Conservation (phyloP, 2,888 invertebrate genomes). For the Alsophila aescularia region DNA sequence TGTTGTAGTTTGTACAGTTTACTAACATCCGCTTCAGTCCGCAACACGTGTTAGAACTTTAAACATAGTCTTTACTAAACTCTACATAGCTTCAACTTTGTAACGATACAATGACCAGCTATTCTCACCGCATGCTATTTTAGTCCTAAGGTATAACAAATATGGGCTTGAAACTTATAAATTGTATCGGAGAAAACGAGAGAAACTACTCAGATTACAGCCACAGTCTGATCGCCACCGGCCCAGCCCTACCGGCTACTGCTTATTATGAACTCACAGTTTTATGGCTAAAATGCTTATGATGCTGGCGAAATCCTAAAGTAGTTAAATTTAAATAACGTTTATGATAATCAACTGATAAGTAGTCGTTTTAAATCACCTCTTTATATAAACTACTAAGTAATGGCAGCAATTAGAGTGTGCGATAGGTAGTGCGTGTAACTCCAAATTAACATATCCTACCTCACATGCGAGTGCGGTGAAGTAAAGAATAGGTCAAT, state of each 20-base stretch:
- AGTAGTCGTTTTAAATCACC: slow-evolving; percentile 27
- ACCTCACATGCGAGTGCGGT: slow-evolving; percentile 35
- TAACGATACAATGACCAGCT: slow-evolving; percentile 16
- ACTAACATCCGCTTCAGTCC: slow-evolving; percentile 9
- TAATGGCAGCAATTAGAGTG: slow-evolving; percentile 36
- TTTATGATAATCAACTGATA: slow-evolving; percentile 38
- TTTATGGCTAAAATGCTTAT: slow-evolving; percentile 22
- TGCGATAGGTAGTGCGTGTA: slow-evolving; percentile 24
- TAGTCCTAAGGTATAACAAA: slow-evolving; percentile 30
- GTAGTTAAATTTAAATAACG: slow-evolving; percentile 38
- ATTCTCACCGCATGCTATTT: slow-evolving; percentile 27
- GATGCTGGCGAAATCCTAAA: slow-evolving; percentile 25
- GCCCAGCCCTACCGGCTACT: slow-evolving; percentile 31
- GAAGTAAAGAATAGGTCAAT: slow-evolving; percentile 41
- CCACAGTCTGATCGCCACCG: slow-evolving; percentile 12
- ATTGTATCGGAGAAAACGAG: slow-evolving; percentile 37
- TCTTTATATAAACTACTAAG: slow-evolving; percentile 28
- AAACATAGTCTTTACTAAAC: not conserved
- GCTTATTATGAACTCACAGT: slow-evolving; percentile 41
- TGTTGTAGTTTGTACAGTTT: slow-evolving; percentile 8
- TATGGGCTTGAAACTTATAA: slow-evolving; percentile 33
- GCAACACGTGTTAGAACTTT: slow-evolving; percentile 1
- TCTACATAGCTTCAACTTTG: not conserved
- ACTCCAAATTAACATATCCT: slow-evolving; percentile 29
- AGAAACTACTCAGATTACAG: slow-evolving; percentile 32